Conservation (phyloP, 2,113 vertebrate genomes). For the Heterocephalus glaber region DNA sequence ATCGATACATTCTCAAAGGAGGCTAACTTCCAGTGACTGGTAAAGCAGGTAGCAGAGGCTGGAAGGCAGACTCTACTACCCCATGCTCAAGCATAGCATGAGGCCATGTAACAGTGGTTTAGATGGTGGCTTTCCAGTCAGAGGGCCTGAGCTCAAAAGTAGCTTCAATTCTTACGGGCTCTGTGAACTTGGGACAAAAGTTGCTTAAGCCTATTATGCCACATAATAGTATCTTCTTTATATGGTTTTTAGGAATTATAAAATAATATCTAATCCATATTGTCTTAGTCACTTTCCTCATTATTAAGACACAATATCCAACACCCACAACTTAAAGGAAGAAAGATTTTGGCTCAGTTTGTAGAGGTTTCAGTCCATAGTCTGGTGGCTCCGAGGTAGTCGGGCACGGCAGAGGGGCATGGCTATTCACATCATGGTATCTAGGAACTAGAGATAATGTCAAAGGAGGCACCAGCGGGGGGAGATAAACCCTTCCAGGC, state of each 20-base stretch:
- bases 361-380: background rate
- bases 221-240: background rate
- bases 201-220: background rate
- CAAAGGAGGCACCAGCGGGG: background rate
- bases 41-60: background rate
- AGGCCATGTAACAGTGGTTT: background rate
- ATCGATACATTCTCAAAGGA: background rate
- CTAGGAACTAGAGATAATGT: background rate
- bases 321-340: background rate
- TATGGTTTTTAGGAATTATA: slow-evolving; percentile 29
- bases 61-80: background rate
- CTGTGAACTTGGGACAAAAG: background rate
- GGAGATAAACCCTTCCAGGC: background rate
- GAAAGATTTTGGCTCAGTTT: background rate
- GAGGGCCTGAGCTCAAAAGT: background rate
- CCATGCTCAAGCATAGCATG: background rate
- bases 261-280: background rate
- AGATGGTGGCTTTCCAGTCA: background rate
- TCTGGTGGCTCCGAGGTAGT: background rate
- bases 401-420: background rate
- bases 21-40: background rate
- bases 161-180: background rate
- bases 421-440: background rate
- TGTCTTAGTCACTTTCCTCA: background rate
- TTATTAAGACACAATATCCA: background rate